A percentile compares a stretch with the other conserved stretches of the same genome.
These are phyloP conservation scores for Balaenoptera acutorostrata DNA, from an alignment of 2,113 vertebrate genomes.

Conservation along the genomic window DNA sequence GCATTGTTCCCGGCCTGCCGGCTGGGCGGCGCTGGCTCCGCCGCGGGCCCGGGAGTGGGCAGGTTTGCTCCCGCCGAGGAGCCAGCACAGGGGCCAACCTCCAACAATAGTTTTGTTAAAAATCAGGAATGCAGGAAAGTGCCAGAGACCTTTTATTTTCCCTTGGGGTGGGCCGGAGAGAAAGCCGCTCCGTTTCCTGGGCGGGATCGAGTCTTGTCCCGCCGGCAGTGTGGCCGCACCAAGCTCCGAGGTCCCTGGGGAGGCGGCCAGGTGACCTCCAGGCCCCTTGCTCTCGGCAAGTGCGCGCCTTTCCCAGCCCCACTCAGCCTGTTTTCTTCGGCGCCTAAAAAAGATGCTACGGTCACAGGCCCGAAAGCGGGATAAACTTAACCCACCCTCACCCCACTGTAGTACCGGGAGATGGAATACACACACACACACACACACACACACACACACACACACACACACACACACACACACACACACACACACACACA, in stretches of 20 bases:
- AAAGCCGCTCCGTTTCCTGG: neutral
- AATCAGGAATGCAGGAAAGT: neutral
- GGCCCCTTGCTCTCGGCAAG: rapidly evolving
- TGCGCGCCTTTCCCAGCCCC: neutral
- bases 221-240: neutral
- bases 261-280: neutral
- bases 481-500: neutral
- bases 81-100: neutral
- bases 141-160: neutral
- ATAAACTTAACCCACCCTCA: neutral
- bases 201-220: neutral
- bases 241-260: neutral
- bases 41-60: neutral
- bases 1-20: neutral
- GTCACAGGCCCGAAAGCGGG: neutral
- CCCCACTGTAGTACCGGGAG: too few species aligned
- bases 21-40: neutral
- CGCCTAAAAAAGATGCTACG: neutral
- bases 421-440: neutral
- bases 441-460: neutral
- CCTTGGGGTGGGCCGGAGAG: neutral
- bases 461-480: neutral
- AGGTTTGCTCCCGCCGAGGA: neutral
- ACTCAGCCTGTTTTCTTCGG: rapidly evolving
- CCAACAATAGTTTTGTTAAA: neutral